These are phyloP conservation scores for Tenualosa thibaudeaui DNA, from an alignment of 2,797 vertebrate species.

Conservation along the genomic window DNA sequence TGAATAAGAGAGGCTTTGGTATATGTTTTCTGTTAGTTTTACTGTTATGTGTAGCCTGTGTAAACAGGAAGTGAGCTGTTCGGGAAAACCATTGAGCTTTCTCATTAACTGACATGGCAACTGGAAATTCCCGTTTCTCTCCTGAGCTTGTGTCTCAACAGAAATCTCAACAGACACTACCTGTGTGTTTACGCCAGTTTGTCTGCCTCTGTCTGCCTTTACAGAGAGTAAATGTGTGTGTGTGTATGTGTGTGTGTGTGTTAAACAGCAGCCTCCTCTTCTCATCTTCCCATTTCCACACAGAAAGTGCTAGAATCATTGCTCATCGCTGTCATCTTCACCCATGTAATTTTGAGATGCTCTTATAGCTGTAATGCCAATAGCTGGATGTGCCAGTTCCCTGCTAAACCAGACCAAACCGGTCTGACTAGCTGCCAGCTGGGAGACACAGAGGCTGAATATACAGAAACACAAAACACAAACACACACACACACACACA, in stretches of 20 bases:
- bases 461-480: not conserved
- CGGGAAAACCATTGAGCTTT: slow-evolving; percentile 46
- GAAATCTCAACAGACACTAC: not conserved
- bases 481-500: not conserved
- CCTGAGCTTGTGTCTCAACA: slow-evolving; percentile 43
- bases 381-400: not conserved
- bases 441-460: not conserved
- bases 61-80: slow-evolving; percentile 63
- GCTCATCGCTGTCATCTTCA: no score
- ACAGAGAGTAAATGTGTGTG: not conserved
- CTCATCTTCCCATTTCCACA: no score
- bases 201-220: no score
- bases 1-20: slow-evolving; percentile 15
- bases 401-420: not conserved
- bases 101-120: slow-evolving; percentile 43
- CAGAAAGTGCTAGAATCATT: no score
- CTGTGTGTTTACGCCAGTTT: not conserved
- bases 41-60: slow-evolving; percentile 39
- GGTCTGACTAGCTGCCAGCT: not conserved
- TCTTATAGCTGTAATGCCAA: not conserved
- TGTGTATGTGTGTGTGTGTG: slow-evolving; percentile 2
- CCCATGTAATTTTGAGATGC: not conserved
- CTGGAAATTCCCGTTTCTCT: slow-evolving; percentile 19
- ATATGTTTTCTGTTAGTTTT: slow-evolving; percentile 55
- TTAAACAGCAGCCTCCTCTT: no score